phyloP scores from a whole-genome alignment of 2,888 invertebrate species.

The Cantharis nigra region DNA sequence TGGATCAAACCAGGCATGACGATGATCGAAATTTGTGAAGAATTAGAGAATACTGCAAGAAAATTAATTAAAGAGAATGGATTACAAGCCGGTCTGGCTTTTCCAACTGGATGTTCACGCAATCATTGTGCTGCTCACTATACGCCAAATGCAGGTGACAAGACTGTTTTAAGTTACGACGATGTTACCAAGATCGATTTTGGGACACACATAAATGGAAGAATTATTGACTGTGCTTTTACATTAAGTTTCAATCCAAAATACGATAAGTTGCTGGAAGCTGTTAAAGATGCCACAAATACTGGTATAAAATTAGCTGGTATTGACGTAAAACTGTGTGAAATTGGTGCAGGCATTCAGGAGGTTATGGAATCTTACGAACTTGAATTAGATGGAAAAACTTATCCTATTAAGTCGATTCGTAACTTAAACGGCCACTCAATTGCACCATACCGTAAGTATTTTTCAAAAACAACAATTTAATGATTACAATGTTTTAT shows the following conservation, averaged over 20 bases:
- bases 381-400: constrained; percentile 94
- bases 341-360: constrained; percentile 95
- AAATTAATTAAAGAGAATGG: constrained; percentile 94
- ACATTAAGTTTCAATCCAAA: constrained; percentile 96
- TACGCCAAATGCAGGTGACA: constrained; percentile 96
- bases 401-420: constrained; percentile 95
- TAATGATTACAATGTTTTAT: too few relatives aligned
- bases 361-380: constrained; percentile 99
- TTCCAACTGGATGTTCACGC: constrained; percentile 96
- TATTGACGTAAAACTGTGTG: constrained; percentile 96
- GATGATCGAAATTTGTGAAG: constrained; percentile 98
- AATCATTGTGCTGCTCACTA: constrained; percentile 99
- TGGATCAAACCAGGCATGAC: constrained; percentile 99
- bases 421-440: constrained; percentile 98
- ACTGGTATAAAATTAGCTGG: constrained; percentile 83
- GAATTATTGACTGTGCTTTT: constrained; percentile 99
- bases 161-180: constrained; percentile 90
- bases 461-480: background rate
- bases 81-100: constrained; percentile 89
- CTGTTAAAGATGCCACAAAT: constrained; percentile 97
- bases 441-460: constrained; percentile 96
- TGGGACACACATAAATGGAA: constrained; percentile 96
- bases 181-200: constrained; percentile 99
- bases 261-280: constrained; percentile 91
- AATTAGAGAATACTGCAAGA: constrained; percentile 89